phyloP scores from a whole-genome alignment of 2,797 vertebrate genomes.

The Lophius americanus region DNA sequence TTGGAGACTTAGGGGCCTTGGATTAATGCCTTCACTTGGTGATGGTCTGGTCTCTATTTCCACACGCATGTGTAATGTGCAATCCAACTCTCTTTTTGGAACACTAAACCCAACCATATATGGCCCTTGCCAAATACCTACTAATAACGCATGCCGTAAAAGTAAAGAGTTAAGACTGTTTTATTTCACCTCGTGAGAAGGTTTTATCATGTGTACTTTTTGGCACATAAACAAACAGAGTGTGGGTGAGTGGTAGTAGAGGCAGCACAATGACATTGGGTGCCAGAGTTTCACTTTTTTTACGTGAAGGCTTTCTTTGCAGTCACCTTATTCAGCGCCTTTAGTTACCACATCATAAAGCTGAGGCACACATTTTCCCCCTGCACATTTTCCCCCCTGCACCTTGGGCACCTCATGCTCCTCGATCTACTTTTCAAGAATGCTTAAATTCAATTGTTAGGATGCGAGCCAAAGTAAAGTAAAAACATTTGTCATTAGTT shows the following conservation, averaged over 20 bases:
- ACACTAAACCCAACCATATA: slow-evolving; percentile 43
- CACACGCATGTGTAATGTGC: slow-evolving; percentile 29
- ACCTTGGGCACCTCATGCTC: slow-evolving; percentile 86
- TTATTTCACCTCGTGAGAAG: slow-evolving; percentile 65
- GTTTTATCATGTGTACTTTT: slow-evolving; percentile 78
- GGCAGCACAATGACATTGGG: slow-evolving; percentile 70
- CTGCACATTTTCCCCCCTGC: slow-evolving; percentile 85
- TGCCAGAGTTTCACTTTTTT: slow-evolving; percentile 64
- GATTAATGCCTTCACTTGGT: slow-evolving; percentile 37
- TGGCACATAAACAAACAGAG: slow-evolving; percentile 75
- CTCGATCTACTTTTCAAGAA: slow-evolving; percentile 90
- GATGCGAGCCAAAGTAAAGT: slow-evolving; percentile 73
- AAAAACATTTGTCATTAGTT: slow-evolving; percentile 72
- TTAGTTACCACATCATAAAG: slow-evolving; percentile 88
- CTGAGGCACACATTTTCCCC: slow-evolving; percentile 88
- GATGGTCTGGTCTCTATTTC: slow-evolving; percentile 41
- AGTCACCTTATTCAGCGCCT: slow-evolving; percentile 85
- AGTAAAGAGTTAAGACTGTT: slow-evolving; percentile 67
- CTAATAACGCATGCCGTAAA: slow-evolving; percentile 70
- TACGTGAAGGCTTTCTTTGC: slow-evolving; percentile 67
- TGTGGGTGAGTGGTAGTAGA: slow-evolving; percentile 57
- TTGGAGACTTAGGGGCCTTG: slow-evolving; percentile 22
- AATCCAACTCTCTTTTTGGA: slow-evolving; percentile 49
- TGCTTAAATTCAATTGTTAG: slow-evolving; percentile 73
- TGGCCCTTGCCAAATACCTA: slow-evolving; percentile 59